Evolutionary conservation across 1,140 invertebrate genomes (phyloP).

Genomic region (Magallana ariakensis): DNA sequence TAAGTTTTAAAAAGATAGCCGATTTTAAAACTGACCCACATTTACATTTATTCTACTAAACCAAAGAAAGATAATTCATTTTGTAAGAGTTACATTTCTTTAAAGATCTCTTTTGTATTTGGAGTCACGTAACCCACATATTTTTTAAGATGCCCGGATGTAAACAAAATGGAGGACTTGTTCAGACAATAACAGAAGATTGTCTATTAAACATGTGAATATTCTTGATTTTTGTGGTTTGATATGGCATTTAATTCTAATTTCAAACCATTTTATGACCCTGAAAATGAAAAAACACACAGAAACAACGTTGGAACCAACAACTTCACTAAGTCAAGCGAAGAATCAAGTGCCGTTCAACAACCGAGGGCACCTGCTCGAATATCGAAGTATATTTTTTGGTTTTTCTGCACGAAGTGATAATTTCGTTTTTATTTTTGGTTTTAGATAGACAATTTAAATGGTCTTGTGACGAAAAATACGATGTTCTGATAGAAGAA

Average conservation of each 20-base stretch:
- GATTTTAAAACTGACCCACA: too few species aligned
- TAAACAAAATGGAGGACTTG: slow-evolving; percentile 65
- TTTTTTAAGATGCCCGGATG: slow-evolving; percentile 60
- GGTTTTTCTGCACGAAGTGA: background rate
- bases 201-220: background rate
- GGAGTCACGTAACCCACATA: slow-evolving; percentile 47
- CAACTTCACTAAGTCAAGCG: background rate
- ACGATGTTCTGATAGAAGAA: too few species aligned
- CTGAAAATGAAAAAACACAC: slow-evolving; percentile 15
- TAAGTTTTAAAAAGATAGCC: too few species aligned
- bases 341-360: background rate
- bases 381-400: slow-evolving; percentile 15
- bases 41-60: too few species aligned
- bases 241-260: slow-evolving; percentile 42
- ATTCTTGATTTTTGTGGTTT: background rate
- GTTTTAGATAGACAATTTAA: too few species aligned
- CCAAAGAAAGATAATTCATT: slow-evolving; percentile 12
- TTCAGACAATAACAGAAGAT: background rate
- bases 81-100: slow-evolving; percentile 29
- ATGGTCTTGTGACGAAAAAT: too few species aligned
- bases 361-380: background rate
- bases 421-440: too few species aligned
- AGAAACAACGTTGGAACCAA: slow-evolving; percentile 23
- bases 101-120: slow-evolving; percentile 12
- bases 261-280: slow-evolving; percentile 33